Conservation (phyloP, 2,113 vertebrate genomes). For the Eidolon helvum region DNA sequence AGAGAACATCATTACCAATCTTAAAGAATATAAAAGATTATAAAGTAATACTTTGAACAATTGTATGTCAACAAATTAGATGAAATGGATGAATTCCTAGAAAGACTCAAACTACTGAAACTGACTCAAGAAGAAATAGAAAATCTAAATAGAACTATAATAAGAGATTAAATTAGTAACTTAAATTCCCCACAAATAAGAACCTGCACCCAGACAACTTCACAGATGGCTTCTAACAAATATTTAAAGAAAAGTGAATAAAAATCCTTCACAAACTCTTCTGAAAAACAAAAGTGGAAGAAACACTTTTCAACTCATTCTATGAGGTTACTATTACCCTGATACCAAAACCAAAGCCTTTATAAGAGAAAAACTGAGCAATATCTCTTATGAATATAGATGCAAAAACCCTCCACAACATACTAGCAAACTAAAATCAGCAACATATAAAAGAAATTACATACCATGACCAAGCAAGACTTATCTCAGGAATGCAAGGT, state of each 20-base stretch:
- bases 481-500: not conserved
- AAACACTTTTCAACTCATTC: not conserved
- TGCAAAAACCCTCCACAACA: not conserved
- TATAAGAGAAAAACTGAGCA: not conserved
- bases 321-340: not conserved
- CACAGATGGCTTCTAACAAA: not conserved
- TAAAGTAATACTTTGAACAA: not conserved
- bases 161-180: not conserved
- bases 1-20: not conserved
- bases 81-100: not conserved
- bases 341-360: not conserved
- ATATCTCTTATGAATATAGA: not conserved
- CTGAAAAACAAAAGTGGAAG: not conserved
- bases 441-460: not conserved
- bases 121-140: not conserved
- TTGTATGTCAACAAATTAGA: not conserved
- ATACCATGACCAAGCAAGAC: not conserved
- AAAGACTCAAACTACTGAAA: not conserved
- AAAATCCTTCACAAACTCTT: not conserved
- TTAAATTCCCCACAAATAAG: not conserved
- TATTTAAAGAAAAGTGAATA: not conserved
- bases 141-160: not conserved
- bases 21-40: not conserved
- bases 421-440: not conserved
- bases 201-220: not conserved